Conservation (phyloP, 2,113 vertebrate genomes). For the Geococcyx californianus region DNA sequence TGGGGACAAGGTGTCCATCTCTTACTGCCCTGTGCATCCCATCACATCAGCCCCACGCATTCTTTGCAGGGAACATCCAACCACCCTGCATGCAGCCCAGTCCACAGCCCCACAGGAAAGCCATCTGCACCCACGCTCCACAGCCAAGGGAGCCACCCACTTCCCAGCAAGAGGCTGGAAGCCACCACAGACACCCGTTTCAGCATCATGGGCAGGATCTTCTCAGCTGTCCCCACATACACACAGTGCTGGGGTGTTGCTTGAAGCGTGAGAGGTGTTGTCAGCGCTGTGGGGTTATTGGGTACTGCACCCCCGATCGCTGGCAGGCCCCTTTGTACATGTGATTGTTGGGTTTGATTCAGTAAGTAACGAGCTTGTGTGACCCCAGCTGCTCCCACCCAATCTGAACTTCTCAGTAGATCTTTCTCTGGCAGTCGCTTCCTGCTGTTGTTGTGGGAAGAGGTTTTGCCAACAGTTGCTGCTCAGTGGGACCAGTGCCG, state of each 20-base stretch:
- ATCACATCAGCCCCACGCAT: neutral
- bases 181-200: accelerated
- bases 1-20: accelerated
- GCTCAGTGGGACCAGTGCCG: neutral
- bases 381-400: accelerated
- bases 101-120: accelerated
- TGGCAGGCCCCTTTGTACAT: neutral
- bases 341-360: neutral
- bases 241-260: neutral
- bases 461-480: neutral
- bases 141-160: neutral
- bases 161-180: accelerated
- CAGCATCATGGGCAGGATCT: neutral
- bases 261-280: neutral
- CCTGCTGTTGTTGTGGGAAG: accelerated
- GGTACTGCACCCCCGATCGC: accelerated
- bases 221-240: accelerated
- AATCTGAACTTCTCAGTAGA: neutral
- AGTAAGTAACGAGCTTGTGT: neutral
- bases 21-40: neutral
- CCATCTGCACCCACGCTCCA: accelerated
- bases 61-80: too few relatives aligned
- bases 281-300: too few relatives aligned
- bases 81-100: accelerated
- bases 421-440: neutral